Conservation (phyloP, 2,113 vertebrate genomes). For the Ciconia stormi region DNA sequence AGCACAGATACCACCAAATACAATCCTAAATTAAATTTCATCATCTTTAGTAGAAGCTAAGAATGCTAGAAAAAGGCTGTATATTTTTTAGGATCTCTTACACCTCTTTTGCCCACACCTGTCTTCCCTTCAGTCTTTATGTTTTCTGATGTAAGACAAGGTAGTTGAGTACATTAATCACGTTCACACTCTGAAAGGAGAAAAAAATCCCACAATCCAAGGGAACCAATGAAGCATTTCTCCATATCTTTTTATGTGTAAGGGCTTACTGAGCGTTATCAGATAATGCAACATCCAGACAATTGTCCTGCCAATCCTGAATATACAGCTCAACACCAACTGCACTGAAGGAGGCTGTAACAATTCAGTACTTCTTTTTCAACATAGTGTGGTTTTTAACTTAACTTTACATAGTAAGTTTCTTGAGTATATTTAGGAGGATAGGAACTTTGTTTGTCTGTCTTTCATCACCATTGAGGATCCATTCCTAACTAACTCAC, state of each 20-base stretch:
- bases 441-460: not conserved
- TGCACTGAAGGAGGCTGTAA: not conserved
- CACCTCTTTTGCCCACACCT: not conserved
- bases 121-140: not conserved
- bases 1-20: not conserved
- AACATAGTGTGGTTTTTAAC: not conserved
- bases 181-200: not conserved
- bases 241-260: not conserved
- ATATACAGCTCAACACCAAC: not conserved
- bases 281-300: conserved; percentile 35
- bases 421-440: not conserved
- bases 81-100: not conserved
- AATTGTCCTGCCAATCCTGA: conserved; percentile 17
- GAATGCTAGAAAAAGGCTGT: not conserved
- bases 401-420: not conserved
- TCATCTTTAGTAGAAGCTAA: not conserved
- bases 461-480: not conserved
- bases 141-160: not conserved
- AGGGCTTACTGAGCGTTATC: conserved; percentile 31
- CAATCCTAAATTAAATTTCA: conserved; percentile 13
- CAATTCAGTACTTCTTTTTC: not conserved
- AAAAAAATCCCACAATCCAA: not conserved
- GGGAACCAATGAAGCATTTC: conserved; percentile 17
- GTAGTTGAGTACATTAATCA: conserved; percentile 40
- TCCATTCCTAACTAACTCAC: not conserved